These are phyloP conservation scores for Enteromius anoplus DNA, from an alignment of 2,797 vertebrate genomes.

Conservation along the genomic window DNA sequence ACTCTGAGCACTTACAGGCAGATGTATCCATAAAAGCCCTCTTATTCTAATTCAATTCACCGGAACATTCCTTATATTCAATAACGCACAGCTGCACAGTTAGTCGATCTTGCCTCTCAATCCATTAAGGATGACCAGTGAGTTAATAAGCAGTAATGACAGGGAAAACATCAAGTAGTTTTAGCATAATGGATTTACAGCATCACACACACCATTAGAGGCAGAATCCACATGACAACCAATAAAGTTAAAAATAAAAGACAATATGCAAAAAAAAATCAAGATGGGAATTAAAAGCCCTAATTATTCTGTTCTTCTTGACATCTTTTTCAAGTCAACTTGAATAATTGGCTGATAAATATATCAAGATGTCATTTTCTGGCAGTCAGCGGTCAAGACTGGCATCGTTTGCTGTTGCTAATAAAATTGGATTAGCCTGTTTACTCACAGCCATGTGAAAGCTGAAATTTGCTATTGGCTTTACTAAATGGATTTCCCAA, in stretches of 20 bases:
- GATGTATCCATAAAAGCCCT: conserved; percentile 47
- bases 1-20: conserved; percentile 40
- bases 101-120: conserved; percentile 50
- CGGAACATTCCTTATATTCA: conserved; percentile 46
- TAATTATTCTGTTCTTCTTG: neutral
- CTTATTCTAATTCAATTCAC: conserved; percentile 38
- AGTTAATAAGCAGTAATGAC: conserved; percentile 57
- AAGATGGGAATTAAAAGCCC: neutral
- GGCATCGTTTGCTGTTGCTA: neutral
- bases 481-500: neutral
- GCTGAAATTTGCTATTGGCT: neutral
- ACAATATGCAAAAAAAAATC: neutral
- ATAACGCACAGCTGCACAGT: conserved; percentile 41
- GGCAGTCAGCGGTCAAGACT: neutral
- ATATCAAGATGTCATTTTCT: conserved; percentile 3
- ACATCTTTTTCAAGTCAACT: neutral
- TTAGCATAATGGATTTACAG: conserved; percentile 45
- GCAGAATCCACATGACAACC: conserved; percentile 7
- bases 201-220: conserved; percentile 42
- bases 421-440: conserved; percentile 5
- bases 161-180: conserved; percentile 35
- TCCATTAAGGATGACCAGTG: conserved; percentile 51
- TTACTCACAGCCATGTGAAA: neutral
- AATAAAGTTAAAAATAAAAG: neutral
- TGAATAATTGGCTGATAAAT: conserved; percentile 16